Percentiles rank a stretch among this genome's conserved stretches.
phyloP scores from a whole-genome alignment of 2,888 invertebrate genomes.

The Leptinotarsa peninsularis region DNA sequence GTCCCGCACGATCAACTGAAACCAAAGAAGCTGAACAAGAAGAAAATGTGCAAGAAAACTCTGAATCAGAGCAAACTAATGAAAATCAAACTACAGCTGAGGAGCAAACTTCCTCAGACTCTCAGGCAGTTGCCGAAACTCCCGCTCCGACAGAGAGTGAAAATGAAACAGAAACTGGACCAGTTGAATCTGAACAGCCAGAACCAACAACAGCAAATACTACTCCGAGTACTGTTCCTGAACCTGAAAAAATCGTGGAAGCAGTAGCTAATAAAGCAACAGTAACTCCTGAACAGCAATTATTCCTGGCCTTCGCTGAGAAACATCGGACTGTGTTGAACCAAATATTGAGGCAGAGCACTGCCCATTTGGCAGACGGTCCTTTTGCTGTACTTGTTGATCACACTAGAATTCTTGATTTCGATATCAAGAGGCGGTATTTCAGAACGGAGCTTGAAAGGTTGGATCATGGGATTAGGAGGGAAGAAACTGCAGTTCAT shows the following conservation, averaged over 20 bases:
- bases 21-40: slow-evolving; percentile 41
- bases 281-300: slow-evolving; percentile 73
- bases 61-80: slow-evolving; percentile 35
- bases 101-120: slow-evolving; percentile 25
- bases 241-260: slow-evolving; percentile 34
- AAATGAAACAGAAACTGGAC: neutral
- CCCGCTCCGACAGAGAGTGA: slow-evolving; percentile 18
- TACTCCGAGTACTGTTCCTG: slow-evolving; percentile 26
- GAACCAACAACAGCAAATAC: slow-evolving; percentile 22
- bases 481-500: slow-evolving; percentile 89
- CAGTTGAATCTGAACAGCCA: slow-evolving; percentile 22
- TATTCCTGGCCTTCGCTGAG: slow-evolving; percentile 87
- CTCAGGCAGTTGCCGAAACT: neutral
- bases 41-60: slow-evolving; percentile 36
- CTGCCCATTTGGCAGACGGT: slow-evolving; percentile 83
- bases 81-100: slow-evolving; percentile 10
- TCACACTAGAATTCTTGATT: slow-evolving; percentile 88
- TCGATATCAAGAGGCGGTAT: slow-evolving; percentile 88
- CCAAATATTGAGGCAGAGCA: slow-evolving; percentile 86
- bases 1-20: slow-evolving; percentile 54
- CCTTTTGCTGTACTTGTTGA: slow-evolving; percentile 90
- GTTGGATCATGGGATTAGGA: slow-evolving; percentile 81
- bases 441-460: slow-evolving; percentile 89
- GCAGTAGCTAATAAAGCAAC: slow-evolving; percentile 27
- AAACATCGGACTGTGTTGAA: slow-evolving; percentile 89